Evolutionary conservation across 2,888 invertebrate genomes (phyloP).

Genomic region (Agriopis marginaria): DNA sequence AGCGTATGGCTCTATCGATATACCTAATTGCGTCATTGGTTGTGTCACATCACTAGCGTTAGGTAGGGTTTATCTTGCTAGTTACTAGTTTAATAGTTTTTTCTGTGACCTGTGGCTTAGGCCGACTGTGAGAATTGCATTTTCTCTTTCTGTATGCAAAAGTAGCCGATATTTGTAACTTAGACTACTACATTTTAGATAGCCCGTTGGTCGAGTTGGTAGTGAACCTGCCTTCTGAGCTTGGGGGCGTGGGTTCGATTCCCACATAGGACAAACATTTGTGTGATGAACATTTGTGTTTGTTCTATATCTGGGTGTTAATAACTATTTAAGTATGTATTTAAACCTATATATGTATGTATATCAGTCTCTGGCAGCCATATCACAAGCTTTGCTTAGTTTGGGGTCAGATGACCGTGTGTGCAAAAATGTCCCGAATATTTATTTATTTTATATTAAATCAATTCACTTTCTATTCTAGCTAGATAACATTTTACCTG

Average conservation of each 20-base stretch:
- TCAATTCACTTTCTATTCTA: background rate
- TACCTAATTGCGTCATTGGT: background rate
- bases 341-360: too few species aligned
- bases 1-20: conserved; percentile 19
- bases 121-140: background rate
- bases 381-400: too few species aligned
- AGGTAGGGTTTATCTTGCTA: conserved; percentile 9
- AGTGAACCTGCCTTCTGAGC: too few species aligned
- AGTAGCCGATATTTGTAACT: background rate
- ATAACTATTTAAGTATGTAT: too few species aligned
- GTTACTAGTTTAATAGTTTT: background rate
- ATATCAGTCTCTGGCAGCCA: too few species aligned
- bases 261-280: too few species aligned
- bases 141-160: background rate
- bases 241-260: too few species aligned
- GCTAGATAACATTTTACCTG: background rate
- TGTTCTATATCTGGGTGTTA: too few species aligned
- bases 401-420: too few species aligned
- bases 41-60: conserved; percentile 19
- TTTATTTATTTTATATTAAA: background rate
- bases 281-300: too few species aligned
- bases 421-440: too few species aligned
- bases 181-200: background rate
- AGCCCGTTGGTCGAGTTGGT: too few species aligned
- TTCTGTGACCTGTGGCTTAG: background rate